A percentile compares a stretch with the other conserved stretches of the same genome.
Evolutionary conservation across 2,888 invertebrate genomes (phyloP).

Genomic region (Apotomis turbidana): DNA sequence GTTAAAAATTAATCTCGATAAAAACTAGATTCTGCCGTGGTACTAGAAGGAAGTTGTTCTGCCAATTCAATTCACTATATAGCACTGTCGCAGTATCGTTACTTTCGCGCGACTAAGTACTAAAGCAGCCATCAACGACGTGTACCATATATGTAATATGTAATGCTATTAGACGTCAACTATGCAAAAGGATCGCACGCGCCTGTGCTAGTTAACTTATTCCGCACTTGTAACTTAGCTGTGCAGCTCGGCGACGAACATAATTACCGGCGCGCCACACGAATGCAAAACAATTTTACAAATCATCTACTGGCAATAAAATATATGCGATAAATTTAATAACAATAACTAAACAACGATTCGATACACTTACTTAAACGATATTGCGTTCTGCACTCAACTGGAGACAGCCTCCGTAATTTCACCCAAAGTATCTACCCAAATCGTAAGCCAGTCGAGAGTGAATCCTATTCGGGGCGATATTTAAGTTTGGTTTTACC

Average conservation of each 20-base stretch:
- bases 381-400: constrained; percentile 31
- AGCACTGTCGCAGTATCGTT: too few relatives aligned
- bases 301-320: constrained; percentile 8
- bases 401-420: constrained; percentile 7
- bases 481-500: constrained; percentile 58
- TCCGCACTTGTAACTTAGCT: constrained; percentile 21
- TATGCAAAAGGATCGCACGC: constrained; percentile 15
- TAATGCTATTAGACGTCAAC: too few relatives aligned
- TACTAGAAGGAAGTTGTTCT: too few relatives aligned
- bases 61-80: too few relatives aligned
- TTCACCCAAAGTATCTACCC: background rate
- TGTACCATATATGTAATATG: too few relatives aligned
- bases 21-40: background rate
- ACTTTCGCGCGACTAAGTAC: too few relatives aligned
- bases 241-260: constrained; percentile 14
- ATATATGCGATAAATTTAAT: background rate
- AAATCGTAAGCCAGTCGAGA: background rate
- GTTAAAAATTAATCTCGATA: background rate
- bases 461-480: background rate
- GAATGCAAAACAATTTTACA: constrained; percentile 19
- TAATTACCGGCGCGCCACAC: constrained; percentile 29
- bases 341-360: constrained; percentile 15
- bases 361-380: constrained; percentile 28
- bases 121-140: too few relatives aligned
- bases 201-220: constrained; percentile 17